Conservation (phyloP, 2,797 vertebrate species). For the Melanotaenia maccullochi region DNA sequence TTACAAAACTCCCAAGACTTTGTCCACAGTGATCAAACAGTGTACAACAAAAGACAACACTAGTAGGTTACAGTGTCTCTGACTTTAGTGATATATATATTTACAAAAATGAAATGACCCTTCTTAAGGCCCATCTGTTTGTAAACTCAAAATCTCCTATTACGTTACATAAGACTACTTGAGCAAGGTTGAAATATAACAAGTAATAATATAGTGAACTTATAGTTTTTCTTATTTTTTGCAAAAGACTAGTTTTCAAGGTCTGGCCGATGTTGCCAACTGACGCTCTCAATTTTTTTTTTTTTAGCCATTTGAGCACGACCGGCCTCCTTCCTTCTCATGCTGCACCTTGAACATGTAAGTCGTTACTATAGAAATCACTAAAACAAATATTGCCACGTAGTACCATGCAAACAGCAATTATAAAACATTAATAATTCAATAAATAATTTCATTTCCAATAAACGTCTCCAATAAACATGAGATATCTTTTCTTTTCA, state of each 20-base stretch:
- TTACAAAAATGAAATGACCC: constrained; percentile 77
- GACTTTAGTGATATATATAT: constrained; percentile 73
- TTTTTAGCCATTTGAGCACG: constrained; percentile 24
- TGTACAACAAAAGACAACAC: constrained; percentile 79
- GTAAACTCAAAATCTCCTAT: constrained; percentile 68
- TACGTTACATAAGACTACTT: constrained; percentile 75
- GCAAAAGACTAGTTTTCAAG: constrained; percentile 67
- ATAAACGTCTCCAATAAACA: constrained; percentile 73
- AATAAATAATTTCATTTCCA: constrained; percentile 76
- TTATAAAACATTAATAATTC: constrained; percentile 81
- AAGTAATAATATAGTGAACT: constrained; percentile 76
- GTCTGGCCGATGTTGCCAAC: constrained; percentile 35
- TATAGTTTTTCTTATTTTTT: constrained; percentile 65
- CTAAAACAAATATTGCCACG: constrained; percentile 82
- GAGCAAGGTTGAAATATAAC: constrained; percentile 79
- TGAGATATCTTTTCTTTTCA: constrained; percentile 66
- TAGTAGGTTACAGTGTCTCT: constrained; percentile 77
- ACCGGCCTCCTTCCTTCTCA: constrained; percentile 22
- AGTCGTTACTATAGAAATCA: constrained; percentile 80
- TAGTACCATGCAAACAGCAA: constrained; percentile 85
- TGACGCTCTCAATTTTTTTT: constrained; percentile 36
- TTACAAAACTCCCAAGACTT: constrained; percentile 78
- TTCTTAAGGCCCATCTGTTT: constrained; percentile 63
- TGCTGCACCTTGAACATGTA: constrained; percentile 65
- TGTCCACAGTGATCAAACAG: constrained; percentile 82